phyloP scores from a whole-genome alignment of 1,140 invertebrate species.

The Tribolium madens region DNA sequence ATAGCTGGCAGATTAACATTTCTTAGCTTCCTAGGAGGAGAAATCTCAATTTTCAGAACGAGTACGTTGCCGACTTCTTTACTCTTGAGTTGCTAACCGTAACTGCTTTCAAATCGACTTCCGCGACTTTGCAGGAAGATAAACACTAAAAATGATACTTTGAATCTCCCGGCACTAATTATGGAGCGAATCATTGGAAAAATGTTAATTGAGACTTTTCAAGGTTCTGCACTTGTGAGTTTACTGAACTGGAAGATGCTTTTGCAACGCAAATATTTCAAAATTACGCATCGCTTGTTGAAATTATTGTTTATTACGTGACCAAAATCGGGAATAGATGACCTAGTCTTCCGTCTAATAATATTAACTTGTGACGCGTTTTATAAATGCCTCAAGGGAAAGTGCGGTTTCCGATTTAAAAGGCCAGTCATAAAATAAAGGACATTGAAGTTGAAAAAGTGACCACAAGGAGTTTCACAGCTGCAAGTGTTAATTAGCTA shows the following conservation, averaged over 20 bases:
- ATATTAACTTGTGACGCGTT: slow-evolving; percentile 11
- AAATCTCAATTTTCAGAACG: slow-evolving; percentile 15
- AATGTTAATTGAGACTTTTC: slow-evolving; percentile 6
- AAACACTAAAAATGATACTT: neutral
- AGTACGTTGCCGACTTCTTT: slow-evolving; percentile 13
- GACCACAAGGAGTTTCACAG: neutral
- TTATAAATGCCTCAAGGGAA: slow-evolving; percentile 16
- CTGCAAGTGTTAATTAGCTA: neutral
- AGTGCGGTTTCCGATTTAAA: slow-evolving; percentile 23
- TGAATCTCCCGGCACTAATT: neutral
- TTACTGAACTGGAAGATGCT: slow-evolving; percentile 11
- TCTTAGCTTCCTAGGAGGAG: slow-evolving; percentile 12
- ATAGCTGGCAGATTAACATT: slow-evolving; percentile 13
- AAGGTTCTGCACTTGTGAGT: neutral
- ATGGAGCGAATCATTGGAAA: neutral
- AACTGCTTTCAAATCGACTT: slow-evolving; percentile 35
- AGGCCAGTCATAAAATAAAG: slow-evolving; percentile 28
- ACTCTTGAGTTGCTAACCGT: slow-evolving; percentile 24
- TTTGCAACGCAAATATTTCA: slow-evolving; percentile 21
- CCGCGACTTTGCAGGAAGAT: slow-evolving; percentile 24
- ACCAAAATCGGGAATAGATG: slow-evolving; percentile 10
- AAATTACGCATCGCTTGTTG: slow-evolving; percentile 10
- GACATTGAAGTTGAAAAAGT: slow-evolving; percentile 15
- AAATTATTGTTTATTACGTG: slow-evolving; percentile 25
- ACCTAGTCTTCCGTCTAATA: slow-evolving; percentile 14